Evolutionary conservation across 2,888 invertebrate species (phyloP).

Genomic region (Hecatera dysodea): DNA sequence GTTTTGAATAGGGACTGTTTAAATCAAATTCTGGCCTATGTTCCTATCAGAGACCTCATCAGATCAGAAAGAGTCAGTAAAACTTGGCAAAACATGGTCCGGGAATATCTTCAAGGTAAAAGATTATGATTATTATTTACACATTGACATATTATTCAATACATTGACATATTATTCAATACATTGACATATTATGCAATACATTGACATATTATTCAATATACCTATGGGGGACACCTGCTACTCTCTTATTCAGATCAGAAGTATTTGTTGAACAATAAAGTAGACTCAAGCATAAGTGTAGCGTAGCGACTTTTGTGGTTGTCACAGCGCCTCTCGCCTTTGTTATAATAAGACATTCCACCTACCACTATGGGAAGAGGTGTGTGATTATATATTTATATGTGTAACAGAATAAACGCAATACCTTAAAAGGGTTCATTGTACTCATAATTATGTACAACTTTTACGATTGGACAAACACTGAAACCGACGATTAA

Average conservation of each 20-base stretch:
- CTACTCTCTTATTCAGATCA: background rate
- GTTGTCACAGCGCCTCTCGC: background rate
- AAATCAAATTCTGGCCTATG: slow-evolving; percentile 86
- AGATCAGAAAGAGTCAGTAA: slow-evolving; percentile 91
- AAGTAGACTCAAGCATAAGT: background rate
- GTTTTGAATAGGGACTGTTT: slow-evolving; percentile 91
- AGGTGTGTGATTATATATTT: too few species aligned
- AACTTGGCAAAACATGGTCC: slow-evolving; percentile 88
- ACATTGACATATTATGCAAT: background rate
- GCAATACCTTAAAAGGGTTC: too few species aligned
- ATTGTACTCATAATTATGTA: too few species aligned
- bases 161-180: background rate
- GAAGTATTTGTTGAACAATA: too few species aligned
- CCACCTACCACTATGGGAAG: too few species aligned
- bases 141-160: background rate
- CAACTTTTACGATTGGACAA: too few species aligned
- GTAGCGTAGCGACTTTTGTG: background rate
- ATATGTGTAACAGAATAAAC: too few species aligned
- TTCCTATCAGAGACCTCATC: slow-evolving; percentile 89
- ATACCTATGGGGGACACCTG: background rate
- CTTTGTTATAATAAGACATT: background rate
- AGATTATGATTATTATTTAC: slow-evolving; percentile 16
- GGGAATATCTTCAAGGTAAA: slow-evolving; percentile 87
- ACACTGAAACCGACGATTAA: too few species aligned
- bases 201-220: background rate